Conservation (phyloP, 2,888 invertebrate genomes). For the Kuschelorhynchus macadamiae region DNA sequence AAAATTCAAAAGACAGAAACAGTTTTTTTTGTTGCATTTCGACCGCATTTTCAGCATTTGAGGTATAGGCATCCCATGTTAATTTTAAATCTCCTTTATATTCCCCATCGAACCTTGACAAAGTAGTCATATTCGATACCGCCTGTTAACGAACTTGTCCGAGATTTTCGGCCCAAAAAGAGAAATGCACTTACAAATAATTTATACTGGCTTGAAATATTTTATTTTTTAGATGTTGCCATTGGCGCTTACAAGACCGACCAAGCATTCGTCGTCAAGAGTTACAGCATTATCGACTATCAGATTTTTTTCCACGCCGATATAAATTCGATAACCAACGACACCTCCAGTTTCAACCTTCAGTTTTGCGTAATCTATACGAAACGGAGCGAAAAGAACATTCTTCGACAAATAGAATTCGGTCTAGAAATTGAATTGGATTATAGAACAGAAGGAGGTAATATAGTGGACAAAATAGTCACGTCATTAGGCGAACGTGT, state of each 20-base stretch:
- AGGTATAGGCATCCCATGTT: too few relatives aligned
- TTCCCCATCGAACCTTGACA: too few relatives aligned
- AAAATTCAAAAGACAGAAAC: too few relatives aligned
- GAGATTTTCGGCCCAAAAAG: too few relatives aligned
- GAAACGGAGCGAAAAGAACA: slow-evolving; percentile 43
- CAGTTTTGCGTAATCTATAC: slow-evolving; percentile 49
- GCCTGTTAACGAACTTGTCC: too few relatives aligned
- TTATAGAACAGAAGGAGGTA: slow-evolving; percentile 25
- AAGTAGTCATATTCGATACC: too few relatives aligned
- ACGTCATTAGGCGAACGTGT: background rate
- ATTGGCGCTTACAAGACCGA: slow-evolving; percentile 74
- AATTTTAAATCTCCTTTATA: too few relatives aligned
- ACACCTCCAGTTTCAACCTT: slow-evolving; percentile 35
- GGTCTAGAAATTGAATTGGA: slow-evolving; percentile 20
- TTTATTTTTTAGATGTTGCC: slow-evolving; percentile 74
- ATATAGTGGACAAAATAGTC: slow-evolving; percentile 14
- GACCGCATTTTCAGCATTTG: too few relatives aligned
- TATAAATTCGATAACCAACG: slow-evolving; percentile 26
- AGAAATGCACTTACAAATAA: too few relatives aligned
- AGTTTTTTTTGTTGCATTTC: too few relatives aligned
- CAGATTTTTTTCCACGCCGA: slow-evolving; percentile 42
- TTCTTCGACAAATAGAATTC: slow-evolving; percentile 17
- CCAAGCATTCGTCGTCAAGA: slow-evolving; percentile 71
- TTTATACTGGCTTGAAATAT: too few relatives aligned
- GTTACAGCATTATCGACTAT: slow-evolving; percentile 64